Percentiles rank a stretch among this genome's conserved stretches.
phyloP scores from a whole-genome alignment of 2,888 invertebrate genomes.

The Sarcophaga caerulescens region DNA sequence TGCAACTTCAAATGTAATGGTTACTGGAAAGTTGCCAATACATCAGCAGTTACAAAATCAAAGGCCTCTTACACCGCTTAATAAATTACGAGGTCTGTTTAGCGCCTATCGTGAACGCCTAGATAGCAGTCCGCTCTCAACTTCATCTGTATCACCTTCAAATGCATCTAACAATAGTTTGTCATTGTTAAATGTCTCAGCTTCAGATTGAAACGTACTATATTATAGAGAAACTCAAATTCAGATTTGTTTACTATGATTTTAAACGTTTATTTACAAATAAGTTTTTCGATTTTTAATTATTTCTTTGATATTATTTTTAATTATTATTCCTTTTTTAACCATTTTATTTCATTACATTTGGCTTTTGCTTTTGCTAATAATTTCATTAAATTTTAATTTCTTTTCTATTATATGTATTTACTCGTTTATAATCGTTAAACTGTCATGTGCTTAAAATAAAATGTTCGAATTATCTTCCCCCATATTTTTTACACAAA shows the following conservation, averaged over 20 bases:
- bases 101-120: conserved; percentile 72
- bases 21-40: background rate
- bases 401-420: too few species aligned
- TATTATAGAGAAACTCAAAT: conserved; percentile 13
- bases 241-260: conserved; percentile 1
- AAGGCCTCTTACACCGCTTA: conserved; percentile 70
- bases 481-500: background rate
- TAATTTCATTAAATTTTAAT: too few species aligned
- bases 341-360: background rate
- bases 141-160: conserved; percentile 49
- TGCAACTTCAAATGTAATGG: background rate
- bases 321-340: background rate
- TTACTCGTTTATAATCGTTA: too few species aligned
- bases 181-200: conserved; percentile 18
- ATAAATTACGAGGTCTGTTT: conserved; percentile 73
- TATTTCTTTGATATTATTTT: conserved; percentile 2
- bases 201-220: conserved; percentile 30
- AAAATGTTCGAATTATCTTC: conserved; percentile 23
- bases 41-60: conserved; percentile 30
- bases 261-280: conserved; percentile 15
- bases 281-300: conserved; percentile 25
- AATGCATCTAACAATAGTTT: conserved; percentile 34
- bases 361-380: background rate
- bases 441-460: conserved; percentile 36
- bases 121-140: conserved; percentile 58